Evolutionary conservation across 2,113 vertebrate species (phyloP).

Genomic region (Sardina pilchardus): DNA sequence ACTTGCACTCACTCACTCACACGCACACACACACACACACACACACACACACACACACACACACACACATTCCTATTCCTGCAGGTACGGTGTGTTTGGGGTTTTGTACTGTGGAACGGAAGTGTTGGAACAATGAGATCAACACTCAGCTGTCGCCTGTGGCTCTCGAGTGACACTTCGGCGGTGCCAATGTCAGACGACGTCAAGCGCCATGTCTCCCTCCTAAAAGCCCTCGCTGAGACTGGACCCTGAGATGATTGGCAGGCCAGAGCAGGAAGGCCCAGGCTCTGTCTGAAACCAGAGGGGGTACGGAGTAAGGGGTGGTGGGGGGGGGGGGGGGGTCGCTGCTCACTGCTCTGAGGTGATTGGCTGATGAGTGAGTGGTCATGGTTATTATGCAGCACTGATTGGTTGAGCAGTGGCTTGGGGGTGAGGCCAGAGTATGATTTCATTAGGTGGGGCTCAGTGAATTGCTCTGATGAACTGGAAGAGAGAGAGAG

Average conservation of each 20-base stretch:
- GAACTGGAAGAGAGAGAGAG: not conserved
- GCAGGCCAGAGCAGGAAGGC: not conserved
- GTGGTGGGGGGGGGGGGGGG: too few species aligned
- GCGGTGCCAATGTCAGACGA: not conserved
- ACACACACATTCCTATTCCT: not conserved
- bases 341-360: too few species aligned
- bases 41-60: not conserved
- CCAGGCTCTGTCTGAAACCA: not conserved
- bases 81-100: not conserved
- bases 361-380: not conserved
- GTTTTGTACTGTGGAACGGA: not conserved
- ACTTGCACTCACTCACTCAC: not conserved
- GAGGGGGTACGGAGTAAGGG: too few species aligned
- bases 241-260: not conserved
- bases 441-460: not conserved
- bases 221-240: not conserved
- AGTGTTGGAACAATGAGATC: not conserved
- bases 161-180: not conserved
- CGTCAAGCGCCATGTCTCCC: not conserved
- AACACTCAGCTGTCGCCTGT: not conserved
- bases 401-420: conserved; percentile 19
- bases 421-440: not conserved
- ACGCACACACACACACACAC: not conserved
- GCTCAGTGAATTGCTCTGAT: conserved; percentile 9
- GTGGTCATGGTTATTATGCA: not conserved